Evolutionary conservation across 2,888 invertebrate species (phyloP).

Genomic region (Agrilus mali): DNA sequence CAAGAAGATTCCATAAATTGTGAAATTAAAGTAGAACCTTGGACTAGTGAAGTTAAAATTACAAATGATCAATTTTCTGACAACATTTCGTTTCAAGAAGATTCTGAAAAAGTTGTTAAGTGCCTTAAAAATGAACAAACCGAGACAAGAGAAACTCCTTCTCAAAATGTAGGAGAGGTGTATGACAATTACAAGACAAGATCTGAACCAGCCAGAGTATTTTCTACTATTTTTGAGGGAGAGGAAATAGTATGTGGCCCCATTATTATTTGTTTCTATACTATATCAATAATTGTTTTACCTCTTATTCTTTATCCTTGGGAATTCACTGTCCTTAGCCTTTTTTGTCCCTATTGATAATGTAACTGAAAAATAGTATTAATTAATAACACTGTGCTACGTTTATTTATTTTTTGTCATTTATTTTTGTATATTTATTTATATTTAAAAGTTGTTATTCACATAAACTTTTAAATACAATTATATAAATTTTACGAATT

Average conservation of each 20-base stretch:
- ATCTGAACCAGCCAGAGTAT: constrained; percentile 20
- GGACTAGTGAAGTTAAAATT: background rate
- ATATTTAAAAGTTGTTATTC: background rate
- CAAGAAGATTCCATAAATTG: background rate
- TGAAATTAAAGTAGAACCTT: background rate
- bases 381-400: too few species aligned
- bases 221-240: constrained; percentile 25
- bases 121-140: background rate
- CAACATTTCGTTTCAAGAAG: background rate
- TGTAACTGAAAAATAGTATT: background rate
- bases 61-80: background rate
- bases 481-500: too few species aligned
- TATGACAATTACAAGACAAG: constrained; percentile 6
- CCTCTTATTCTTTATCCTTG: constrained; percentile 13
- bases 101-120: background rate
- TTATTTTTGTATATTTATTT: too few species aligned
- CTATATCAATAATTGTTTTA: constrained; percentile 6
- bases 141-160: background rate
- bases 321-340: constrained; percentile 11
- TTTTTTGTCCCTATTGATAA: constrained; percentile 20
- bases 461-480: too few species aligned
- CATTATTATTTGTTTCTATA: constrained; percentile 8
- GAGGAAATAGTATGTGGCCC: constrained; percentile 24
- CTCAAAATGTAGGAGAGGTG: background rate
- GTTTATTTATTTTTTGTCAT: too few species aligned